Conservation (phyloP, 2,888 invertebrate genomes). For the Pachydiplax longipennis region DNA sequence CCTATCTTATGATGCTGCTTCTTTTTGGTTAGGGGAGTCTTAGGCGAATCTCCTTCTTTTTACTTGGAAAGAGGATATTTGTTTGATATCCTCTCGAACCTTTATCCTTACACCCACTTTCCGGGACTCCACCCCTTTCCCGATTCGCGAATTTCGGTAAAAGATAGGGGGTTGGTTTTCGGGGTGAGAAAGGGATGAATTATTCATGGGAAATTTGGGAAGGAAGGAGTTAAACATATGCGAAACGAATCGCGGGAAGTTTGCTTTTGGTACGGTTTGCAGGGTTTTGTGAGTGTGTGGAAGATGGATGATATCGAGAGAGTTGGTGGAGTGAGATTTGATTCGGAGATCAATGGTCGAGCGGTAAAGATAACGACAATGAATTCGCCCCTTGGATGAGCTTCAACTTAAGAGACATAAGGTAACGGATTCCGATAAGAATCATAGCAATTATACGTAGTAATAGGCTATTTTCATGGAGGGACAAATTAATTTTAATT, state of each 20-base stretch:
- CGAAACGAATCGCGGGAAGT: conserved; percentile 11
- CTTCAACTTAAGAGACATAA: too few species aligned
- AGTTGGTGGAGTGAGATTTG: background rate
- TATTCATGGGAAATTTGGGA: conserved; percentile 12
- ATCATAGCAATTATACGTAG: too few species aligned
- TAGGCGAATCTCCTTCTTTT: background rate
- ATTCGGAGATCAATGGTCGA: conserved; percentile 11
- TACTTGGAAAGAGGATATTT: background rate
- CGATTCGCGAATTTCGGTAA: background rate
- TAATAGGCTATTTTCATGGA: too few species aligned
- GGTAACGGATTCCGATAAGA: too few species aligned
- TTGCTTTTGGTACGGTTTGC: background rate
- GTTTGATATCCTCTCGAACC: background rate
- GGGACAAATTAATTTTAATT: too few species aligned
- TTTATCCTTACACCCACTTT: background rate
- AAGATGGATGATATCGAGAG: background rate
- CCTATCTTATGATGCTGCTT: too few species aligned
- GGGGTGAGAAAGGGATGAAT: background rate
- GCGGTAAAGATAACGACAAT: background rate
- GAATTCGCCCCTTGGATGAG: too few species aligned
- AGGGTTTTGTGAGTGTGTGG: background rate
- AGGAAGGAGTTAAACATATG: conserved; percentile 13
- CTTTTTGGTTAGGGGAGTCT: too few species aligned
- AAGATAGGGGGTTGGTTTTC: background rate
- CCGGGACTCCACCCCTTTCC: background rate